Conservation (phyloP, 2,797 vertebrate genomes). For the Helarctos malayanus region DNA sequence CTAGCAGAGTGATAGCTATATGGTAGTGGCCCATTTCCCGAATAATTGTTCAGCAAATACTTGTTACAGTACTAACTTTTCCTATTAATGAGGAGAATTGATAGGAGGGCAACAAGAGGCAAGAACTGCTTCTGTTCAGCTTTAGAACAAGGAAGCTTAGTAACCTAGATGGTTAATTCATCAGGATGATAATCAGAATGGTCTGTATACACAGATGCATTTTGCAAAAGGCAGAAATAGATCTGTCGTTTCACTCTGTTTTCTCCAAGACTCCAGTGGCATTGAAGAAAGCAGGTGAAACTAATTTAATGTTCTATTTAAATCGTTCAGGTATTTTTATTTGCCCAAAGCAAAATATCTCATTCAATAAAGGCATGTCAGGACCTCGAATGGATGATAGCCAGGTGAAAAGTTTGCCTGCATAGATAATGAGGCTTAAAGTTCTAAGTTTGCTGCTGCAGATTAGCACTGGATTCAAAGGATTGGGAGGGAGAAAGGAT, state of each 20-base stretch:
- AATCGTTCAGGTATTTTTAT: constrained; percentile 81
- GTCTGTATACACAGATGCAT: constrained; percentile 63
- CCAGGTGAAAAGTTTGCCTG: constrained; percentile 71
- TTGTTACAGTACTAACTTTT: constrained; percentile 7
- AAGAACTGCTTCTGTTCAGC: not conserved
- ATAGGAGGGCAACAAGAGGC: not conserved
- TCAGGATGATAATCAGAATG: constrained; percentile 65
- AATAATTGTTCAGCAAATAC: not conserved
- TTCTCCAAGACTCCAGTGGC: constrained; percentile 62
- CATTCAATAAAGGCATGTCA: constrained; percentile 69
- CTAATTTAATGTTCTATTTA: constrained; percentile 84
- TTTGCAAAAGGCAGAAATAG: constrained; percentile 79
- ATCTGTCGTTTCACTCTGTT: constrained; percentile 70
- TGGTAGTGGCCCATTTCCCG: not conserved
- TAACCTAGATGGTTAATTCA: constrained; percentile 68
- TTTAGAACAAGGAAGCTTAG: not conserved
- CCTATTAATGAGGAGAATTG: not conserved
- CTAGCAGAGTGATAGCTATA: not conserved
- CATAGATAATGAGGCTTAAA: constrained; percentile 40
- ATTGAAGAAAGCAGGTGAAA: constrained; percentile 80
- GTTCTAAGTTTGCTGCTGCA: not conserved
- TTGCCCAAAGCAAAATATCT: constrained; percentile 77
- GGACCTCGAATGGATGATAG: constrained; percentile 54
- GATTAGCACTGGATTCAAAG: constrained; percentile 8
- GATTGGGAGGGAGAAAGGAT: not conserved